Evolutionary conservation across 2,797 vertebrate species (phyloP), one percentile per base, ranked within the genome.

Genomic region (Myotis planiceps): DNA sequence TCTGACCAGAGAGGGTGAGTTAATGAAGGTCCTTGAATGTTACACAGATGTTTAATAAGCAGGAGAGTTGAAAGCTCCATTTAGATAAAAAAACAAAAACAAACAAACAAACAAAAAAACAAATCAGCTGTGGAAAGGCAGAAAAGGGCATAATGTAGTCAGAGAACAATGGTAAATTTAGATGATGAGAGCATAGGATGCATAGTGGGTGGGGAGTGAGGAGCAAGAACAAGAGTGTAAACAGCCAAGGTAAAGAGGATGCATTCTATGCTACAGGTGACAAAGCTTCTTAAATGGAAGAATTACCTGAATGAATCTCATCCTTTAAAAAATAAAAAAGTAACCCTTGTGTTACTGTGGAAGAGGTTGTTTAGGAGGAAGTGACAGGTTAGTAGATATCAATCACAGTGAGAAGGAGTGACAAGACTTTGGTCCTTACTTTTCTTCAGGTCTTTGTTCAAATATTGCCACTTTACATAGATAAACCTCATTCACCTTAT

Each of bases 151-250:
- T 42, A 4, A 25, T 51, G 34, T 76, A 1, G 53, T 66, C n/a
- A 66, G 65, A 60, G n/a, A 69, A 25, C 27, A 49, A 16, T 32
- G 53, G 37, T 42, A 65, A 66, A 12, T 45, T 79, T 19, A 37
- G 29, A n/a, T 25, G 18, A 45, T 86, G 10, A 49, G 45, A n/a
- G 10, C 1, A 21, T 23, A 34, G 12, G 15, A 79, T 79, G 3
- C 9, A 0, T 5, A 58, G 53, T 58, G 0, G 1, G 19, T 3
- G 19, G 14, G 25, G 10, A 66, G 2, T 14, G 32, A 71, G 6
- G 16, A 42, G 6, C 23, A n/a, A 13, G 39, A 3, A 19, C 5
- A 10, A 9, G 19, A 37, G 3, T 1, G 7, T 21, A 27, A 63
- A 21, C 2, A 13, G 49, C 12, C n/a, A 5, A 16, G 60, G 45